Conservation (phyloP, 2,113 vertebrate genomes). For the Ictalurus punctatus region DNA sequence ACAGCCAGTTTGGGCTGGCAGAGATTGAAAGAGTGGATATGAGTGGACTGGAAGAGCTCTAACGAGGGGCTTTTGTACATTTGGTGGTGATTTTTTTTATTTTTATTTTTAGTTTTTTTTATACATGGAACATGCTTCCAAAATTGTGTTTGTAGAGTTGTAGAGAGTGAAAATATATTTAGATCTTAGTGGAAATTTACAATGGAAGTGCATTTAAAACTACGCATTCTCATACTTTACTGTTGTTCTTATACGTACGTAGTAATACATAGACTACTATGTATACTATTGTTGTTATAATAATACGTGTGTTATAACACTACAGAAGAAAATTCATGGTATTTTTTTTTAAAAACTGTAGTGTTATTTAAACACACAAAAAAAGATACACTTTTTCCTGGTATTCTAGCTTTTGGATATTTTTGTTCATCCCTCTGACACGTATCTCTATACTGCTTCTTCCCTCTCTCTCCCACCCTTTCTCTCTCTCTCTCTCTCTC, state of each 20-base stretch:
- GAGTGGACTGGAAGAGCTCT: constrained; percentile 16
- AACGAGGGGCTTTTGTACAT: background rate
- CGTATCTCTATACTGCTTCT: constrained; percentile 4
- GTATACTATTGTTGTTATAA: background rate
- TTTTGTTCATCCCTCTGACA: background rate
- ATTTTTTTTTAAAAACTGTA: background rate
- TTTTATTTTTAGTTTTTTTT: no score
- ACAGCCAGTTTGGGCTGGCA: constrained; percentile 67
- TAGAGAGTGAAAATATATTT: background rate
- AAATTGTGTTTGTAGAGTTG: background rate
- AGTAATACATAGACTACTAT: background rate
- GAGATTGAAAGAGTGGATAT: constrained; percentile 59
- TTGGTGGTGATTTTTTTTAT: background rate
- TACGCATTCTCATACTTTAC: background rate
- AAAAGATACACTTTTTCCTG: background rate
- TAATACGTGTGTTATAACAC: background rate
- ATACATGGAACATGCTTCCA: background rate
- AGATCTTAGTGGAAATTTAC: background rate
- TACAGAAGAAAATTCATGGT: background rate
- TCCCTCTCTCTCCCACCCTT: background rate
- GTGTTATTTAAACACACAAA: background rate
- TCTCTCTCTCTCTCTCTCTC: constrained; percentile 54
- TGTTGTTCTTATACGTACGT: background rate
- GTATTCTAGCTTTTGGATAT: background rate
- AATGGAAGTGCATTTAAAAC: background rate